Evolutionary conservation across 1,140 invertebrate genomes (phyloP).

Genomic region (Drosophila burlai): DNA sequence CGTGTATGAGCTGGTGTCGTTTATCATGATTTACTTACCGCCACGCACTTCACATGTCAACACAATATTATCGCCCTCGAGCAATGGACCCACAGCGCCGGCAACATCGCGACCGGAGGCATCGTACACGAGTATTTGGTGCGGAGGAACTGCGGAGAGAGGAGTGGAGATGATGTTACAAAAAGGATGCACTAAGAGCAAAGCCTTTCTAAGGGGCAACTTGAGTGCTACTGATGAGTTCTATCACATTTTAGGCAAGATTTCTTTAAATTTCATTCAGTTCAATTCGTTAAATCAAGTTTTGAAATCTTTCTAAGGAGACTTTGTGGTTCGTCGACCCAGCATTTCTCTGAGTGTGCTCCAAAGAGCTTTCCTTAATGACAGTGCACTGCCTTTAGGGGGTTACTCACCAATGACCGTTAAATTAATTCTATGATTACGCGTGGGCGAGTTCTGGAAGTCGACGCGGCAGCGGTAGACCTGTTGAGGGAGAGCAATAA

Average conservation of each 20-base stretch:
- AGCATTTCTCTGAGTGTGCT: conserved; percentile 14
- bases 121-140: conserved; percentile 93
- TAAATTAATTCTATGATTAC: conserved; percentile 95
- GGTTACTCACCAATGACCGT: conserved; percentile 94
- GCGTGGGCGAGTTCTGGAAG: conserved; percentile 95
- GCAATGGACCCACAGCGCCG: conserved; percentile 92
- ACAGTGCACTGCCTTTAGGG: conserved; percentile 44
- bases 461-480: conserved; percentile 95
- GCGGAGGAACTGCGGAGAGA: conserved; percentile 91
- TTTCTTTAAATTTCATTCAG: neutral
- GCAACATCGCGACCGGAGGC: conserved; percentile 91
- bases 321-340: neutral
- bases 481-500: conserved; percentile 67
- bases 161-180: conserved; percentile 14
- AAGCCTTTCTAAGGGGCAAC: neutral
- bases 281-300: neutral
- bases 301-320: neutral
- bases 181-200: conserved; percentile 20
- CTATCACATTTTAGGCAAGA: too few species aligned
- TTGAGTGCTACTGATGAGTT: neutral
- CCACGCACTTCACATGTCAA: conserved; percentile 95
- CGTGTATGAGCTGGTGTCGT: conserved; percentile 71
- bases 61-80: conserved; percentile 92
- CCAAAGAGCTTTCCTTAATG: conserved; percentile 55
- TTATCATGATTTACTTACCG: conserved; percentile 89